Evolutionary conservation across 2,888 invertebrate species (phyloP).

Genomic region (Caenorhabditis becei): DNA sequence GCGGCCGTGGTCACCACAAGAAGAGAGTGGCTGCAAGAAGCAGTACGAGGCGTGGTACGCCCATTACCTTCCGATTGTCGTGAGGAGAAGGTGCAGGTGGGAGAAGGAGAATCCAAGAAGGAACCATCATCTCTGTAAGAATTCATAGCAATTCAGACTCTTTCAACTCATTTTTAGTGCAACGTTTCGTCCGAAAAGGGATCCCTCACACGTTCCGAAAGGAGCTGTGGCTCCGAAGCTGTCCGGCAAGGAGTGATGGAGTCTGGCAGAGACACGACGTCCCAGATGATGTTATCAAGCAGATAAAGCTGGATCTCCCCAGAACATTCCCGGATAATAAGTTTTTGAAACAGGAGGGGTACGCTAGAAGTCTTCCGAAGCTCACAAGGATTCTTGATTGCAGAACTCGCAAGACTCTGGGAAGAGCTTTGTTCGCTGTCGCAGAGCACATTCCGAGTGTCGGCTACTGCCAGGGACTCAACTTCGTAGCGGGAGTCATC

Average conservation of each 20-base stretch:
- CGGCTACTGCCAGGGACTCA: slow-evolving; percentile 73
- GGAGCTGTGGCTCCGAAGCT: slow-evolving; percentile 70
- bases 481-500: slow-evolving; percentile 68
- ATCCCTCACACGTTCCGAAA: slow-evolving; percentile 66
- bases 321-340: slow-evolving; percentile 72
- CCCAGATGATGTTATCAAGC: slow-evolving; percentile 63
- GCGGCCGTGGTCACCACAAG: slow-evolving; percentile 64
- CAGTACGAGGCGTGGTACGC: slow-evolving; percentile 67
- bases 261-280: slow-evolving; percentile 45
- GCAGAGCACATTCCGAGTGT: slow-evolving; percentile 68
- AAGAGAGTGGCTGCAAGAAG: slow-evolving; percentile 42
- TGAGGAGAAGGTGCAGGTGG: slow-evolving; percentile 68
- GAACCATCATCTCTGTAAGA: slow-evolving; percentile 60
- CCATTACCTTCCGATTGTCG: slow-evolving; percentile 62
- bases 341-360: slow-evolving; percentile 57
- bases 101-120: slow-evolving; percentile 67
- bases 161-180: too few relatives aligned
- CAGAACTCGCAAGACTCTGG: slow-evolving; percentile 58
- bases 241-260: slow-evolving; percentile 55
- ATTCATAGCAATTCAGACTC: neutral
- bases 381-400: too few relatives aligned
- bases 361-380: too few relatives aligned
- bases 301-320: slow-evolving; percentile 69
- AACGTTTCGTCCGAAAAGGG: slow-evolving; percentile 72
- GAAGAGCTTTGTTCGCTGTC: slow-evolving; percentile 63